Base-by-base conservation (phyloP, 2,797 vertebrate species). In the Heterohyrax brucei region DNA sequence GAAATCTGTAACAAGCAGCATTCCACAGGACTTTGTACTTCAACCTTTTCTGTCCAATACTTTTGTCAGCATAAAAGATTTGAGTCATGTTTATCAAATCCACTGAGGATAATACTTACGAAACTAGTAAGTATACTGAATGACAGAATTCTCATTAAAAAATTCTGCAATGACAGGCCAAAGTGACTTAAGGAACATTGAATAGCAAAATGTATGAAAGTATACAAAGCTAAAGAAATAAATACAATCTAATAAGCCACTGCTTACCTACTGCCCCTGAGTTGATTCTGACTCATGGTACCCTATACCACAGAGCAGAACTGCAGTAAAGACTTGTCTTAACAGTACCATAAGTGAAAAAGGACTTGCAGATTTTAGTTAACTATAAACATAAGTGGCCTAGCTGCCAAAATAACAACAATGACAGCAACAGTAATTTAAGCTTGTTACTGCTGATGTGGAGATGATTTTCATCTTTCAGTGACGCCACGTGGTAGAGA, bases 21-120 rank as follows among this genome's bases (percentile, higher is more conserved):
- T n/a, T 19, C 22, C 68, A 64, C 16, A 81, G 61, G 48, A 72
- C 72, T 92, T 83, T 89, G 22, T 59, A 89, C 46, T 79, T 92
- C 30, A 19, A 73, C 80, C 62, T 66, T 19, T 28, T 53, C 61
- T 72, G 53, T 22, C 30, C 10, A 79, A 73, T 64, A 46, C 33
- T 93, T 73, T 22, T 89, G 66, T 95, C 64, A 92, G 66, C 73
- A 48, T 79, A 73, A 22, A 62, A 73, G 33, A 64, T 26, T n/a
- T 62, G 90, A 84, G 53, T 92, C 73, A 93, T 75, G 33, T 26
- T 95, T 26, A 80, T 56, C 3, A 4, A 86, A 28, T 28, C 10
- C 48, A 28, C 18, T 50, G 26, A 86, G 24, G 21, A 73, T 56
- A 64, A 78, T 78, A 79, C 28, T 89, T 68, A 87, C 48, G 70